Evolutionary conservation across 2,113 vertebrate genomes (phyloP).

Genomic region (Lanius collurio): DNA sequence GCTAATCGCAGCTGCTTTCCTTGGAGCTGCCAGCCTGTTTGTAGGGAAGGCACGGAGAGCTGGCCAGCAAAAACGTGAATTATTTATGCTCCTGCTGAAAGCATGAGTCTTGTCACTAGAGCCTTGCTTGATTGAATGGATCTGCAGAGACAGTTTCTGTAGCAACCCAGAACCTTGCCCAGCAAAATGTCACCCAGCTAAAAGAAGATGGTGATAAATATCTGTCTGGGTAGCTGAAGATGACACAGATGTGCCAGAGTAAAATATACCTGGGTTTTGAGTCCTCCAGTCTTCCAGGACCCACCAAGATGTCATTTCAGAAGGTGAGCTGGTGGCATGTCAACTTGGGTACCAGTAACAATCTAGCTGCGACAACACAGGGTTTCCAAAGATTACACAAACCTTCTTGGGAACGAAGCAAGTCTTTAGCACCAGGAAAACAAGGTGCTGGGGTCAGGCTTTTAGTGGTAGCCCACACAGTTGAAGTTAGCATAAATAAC

Average conservation of each 20-base stretch:
- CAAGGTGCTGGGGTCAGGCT: not conserved
- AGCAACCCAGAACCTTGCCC: constrained; percentile 31
- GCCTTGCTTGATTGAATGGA: not conserved
- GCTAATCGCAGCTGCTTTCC: not conserved
- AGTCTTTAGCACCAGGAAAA: not conserved
- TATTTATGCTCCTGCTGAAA: constrained; percentile 58
- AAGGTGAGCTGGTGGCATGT: not conserved
- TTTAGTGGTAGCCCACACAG: not conserved
- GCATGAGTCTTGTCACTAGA: not conserved
- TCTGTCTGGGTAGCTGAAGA: not conserved
- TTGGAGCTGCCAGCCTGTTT: not conserved
- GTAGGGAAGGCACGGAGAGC: not conserved
- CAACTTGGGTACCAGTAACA: accelerated
- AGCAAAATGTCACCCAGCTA: not conserved
- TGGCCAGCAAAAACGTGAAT: constrained; percentile 19
- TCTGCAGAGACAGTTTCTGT: constrained; percentile 47
- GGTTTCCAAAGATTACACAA: not conserved
- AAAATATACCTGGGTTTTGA: not conserved
- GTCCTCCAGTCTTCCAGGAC: not conserved
- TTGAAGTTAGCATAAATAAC: not conserved
- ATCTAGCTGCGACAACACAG: not conserved
- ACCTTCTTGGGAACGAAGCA: not conserved
- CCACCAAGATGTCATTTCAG: not conserved
- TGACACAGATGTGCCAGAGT: not conserved
- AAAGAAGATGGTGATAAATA: not conserved